phyloP scores from a whole-genome alignment of 1,140 invertebrate species.

The Metaphire vulgaris region DNA sequence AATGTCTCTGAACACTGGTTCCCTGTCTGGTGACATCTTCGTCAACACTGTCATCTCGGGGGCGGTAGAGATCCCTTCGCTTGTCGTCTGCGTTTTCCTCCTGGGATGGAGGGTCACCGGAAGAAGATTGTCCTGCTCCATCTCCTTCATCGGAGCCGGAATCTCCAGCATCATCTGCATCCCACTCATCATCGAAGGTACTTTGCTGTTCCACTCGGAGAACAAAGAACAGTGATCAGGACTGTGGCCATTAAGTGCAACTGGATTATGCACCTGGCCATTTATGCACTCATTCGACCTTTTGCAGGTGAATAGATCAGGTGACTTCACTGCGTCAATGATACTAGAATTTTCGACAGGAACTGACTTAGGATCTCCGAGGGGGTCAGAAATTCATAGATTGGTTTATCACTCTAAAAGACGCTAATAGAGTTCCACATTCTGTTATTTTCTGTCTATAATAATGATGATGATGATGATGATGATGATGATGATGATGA shows the following conservation, averaged over 20 bases:
- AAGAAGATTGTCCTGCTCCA: slow-evolving; percentile 60
- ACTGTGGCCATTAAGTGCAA: too few species aligned
- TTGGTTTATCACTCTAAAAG: too few species aligned
- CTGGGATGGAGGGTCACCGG: slow-evolving; percentile 35
- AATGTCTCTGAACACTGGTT: slow-evolving; percentile 69
- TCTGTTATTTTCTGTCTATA: too few species aligned
- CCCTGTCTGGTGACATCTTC: slow-evolving; percentile 67
- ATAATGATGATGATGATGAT: slow-evolving; percentile 14
- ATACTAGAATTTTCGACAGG: too few species aligned
- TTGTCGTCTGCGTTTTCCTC: slow-evolving; percentile 55
- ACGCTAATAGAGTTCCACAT: too few species aligned
- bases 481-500: slow-evolving; percentile 20
- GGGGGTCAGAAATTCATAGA: too few species aligned
- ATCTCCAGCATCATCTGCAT: slow-evolving; percentile 41
- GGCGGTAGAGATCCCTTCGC: slow-evolving; percentile 69
- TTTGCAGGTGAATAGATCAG: too few species aligned
- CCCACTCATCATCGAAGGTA: not conserved
- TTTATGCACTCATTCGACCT: too few species aligned
- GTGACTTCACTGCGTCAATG: too few species aligned
- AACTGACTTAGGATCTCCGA: too few species aligned
- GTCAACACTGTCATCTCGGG: slow-evolving; percentile 70
- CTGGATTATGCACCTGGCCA: too few species aligned
- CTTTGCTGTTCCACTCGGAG: not conserved
- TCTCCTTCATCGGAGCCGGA: slow-evolving; percentile 65
- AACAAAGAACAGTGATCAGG: too few species aligned